Evolutionary conservation across 2,888 invertebrate genomes (phyloP).

Genomic region (Polyploca ridens): DNA sequence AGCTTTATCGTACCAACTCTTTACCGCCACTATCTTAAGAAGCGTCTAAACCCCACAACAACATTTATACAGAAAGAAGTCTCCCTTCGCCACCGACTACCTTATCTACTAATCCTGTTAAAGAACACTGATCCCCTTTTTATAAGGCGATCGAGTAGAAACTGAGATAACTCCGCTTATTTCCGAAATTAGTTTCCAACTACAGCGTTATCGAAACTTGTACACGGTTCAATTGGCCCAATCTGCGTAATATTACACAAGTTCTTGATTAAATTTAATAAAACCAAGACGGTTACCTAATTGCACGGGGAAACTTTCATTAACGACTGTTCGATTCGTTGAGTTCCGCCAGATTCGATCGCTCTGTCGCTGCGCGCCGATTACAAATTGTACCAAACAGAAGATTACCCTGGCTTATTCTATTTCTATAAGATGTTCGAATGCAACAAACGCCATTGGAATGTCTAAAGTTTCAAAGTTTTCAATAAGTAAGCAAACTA

Average conservation of each 20-base stretch:
- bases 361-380: conserved; percentile 48
- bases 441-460: conserved; percentile 2
- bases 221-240: conserved; percentile 80
- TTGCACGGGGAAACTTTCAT: conserved; percentile 79
- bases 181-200: conserved; percentile 82
- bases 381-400: conserved; percentile 19
- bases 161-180: conserved; percentile 76
- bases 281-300: conserved; percentile 83
- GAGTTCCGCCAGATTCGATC: conserved; percentile 64
- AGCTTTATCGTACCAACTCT: neutral
- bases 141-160: conserved; percentile 72
- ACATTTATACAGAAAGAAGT: conserved; percentile 34
- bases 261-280: conserved; percentile 85
- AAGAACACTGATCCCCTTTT: conserved; percentile 72
- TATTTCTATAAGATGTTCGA: conserved; percentile 13
- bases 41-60: conserved; percentile 16
- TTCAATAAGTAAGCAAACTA: conserved; percentile 12
- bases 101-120: conserved; percentile 63
- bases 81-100: conserved; percentile 32
- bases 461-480: conserved; percentile 32
- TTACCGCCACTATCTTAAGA: conserved; percentile 6
- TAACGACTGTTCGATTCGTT: conserved; percentile 81
- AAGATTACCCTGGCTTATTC: conserved; percentile 16
- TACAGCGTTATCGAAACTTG: conserved; percentile 82
- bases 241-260: conserved; percentile 84